These are phyloP conservation scores for Lagenorhynchus albirostris DNA, from an alignment of 2,113 vertebrate genomes.

Conservation along the genomic window DNA sequence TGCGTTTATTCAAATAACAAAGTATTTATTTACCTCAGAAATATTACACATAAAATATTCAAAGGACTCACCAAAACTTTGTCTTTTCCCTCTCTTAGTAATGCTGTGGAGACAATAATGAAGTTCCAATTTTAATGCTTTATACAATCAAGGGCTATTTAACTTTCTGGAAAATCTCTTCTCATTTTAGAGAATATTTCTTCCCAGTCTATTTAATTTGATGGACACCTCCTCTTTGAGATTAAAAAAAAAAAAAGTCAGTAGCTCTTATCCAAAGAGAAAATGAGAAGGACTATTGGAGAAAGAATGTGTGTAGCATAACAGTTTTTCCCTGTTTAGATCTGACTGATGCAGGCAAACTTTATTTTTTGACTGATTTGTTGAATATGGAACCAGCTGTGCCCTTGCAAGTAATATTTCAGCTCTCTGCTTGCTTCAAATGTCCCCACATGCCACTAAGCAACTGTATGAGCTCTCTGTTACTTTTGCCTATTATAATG, in stretches of 20 bases:
- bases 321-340: conserved; percentile 25
- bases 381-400: conserved; percentile 46
- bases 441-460: conserved; percentile 6
- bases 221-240: background rate
- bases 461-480: background rate
- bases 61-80: background rate
- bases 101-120: background rate
- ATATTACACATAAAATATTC: background rate
- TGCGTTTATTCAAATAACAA: background rate
- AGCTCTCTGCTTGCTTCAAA: conserved; percentile 9
- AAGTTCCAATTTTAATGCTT: conserved; percentile 2
- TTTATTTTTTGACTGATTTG: background rate
- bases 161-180: background rate
- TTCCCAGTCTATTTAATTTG: background rate
- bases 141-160: background rate
- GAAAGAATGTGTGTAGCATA: background rate
- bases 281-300: background rate
- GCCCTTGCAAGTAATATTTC: conserved; percentile 20
- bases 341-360: conserved; percentile 30
- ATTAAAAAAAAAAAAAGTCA: background rate
- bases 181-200: background rate
- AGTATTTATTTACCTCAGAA: background rate
- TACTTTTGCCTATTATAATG: conserved; percentile 13
- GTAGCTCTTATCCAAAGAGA: background rate
- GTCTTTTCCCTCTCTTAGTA: background rate